Base-by-base conservation (phyloP, 1,140 invertebrate species). In the Pseudobourletiella spinata region DNA sequence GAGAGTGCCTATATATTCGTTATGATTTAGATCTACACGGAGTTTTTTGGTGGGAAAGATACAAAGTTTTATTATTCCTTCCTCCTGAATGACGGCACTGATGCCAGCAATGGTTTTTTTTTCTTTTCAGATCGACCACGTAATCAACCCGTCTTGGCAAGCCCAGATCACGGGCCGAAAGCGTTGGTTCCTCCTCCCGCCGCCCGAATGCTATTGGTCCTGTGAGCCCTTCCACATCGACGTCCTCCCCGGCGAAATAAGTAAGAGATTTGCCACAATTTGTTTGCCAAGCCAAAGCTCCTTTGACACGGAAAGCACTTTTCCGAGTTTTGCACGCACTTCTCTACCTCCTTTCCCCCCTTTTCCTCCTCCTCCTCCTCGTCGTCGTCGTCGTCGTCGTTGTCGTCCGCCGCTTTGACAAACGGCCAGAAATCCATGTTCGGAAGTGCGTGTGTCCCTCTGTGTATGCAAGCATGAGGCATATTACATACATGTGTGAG, bases 141-240 rank as follows among this genome's bases (percentile, higher is more conserved):
- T 97, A 16, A 80, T 83, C 42, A 81, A 89, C 74, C 88, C 93
- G 11, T 95, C 91, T 0, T 97, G 93, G 92, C 93, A 96, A 76
- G 92, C 91, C 0, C 93, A 96, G 76, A 80, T 96, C 44, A 81
- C 80, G 48, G 92, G 92, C 0, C 80, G 76, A 69, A 96, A 96
- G 75, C 77, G 81, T 6, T 97, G 93, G 93, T 81, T 81, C 20
- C 76, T 97, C 29, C 83, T 89, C 51, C 92, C 92, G 16, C 87
- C 89, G 2, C 86, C 87, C 0, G 93, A 97, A 76, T 97, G 93
- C 74, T 81, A 85, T 68, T 85, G 86, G 71, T 73, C 79, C 24
- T 97, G 92, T 74, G 71, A 74, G 18, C 76, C 76, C 61, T 72
- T 95, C 22, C 76, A 84, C 66, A 83, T 89, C 35, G 79, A 82